Evolutionary conservation across 2,113 vertebrate species (phyloP), one percentile per base, ranked within the genome.

Genomic region (Percopsis transmontana): DNA sequence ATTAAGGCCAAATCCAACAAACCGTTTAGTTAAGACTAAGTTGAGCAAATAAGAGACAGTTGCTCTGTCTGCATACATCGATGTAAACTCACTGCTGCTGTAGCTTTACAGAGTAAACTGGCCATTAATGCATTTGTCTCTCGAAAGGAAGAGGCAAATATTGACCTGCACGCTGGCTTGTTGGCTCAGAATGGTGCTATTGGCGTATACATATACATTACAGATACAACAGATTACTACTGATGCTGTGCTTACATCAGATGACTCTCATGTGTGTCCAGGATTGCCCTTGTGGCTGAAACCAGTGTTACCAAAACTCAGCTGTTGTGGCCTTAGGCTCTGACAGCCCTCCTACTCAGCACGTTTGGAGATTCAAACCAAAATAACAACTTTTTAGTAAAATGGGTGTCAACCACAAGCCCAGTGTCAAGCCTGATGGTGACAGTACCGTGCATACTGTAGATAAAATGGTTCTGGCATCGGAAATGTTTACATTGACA

Each of bases 181-280:
- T n/a, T n/a, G 3, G 42, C 15, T 44, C 42, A 48, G 45, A 48
- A 48, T n/a, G 2, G 7, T 16, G 45, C 7, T 48, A 48, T 48
- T 18, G n/a, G 15, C 6, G 6, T 4, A 19, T n/a, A 14, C 15
- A 48, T 48, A 48, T 48, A 16, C 2, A n/a, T 48, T 48, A n/a
- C n/a, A n/a, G n/a, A n/a, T n/a, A n/a, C 6, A 48, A 10, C 9
- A 38, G 18, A 11, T 14, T 18, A 24, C n/a, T n/a, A 6, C 27
- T 33, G 33, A 40, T 19, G 12, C 20, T 51, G 42, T 38, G 45
- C 18, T 14, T 14, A 51, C 15, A 1, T 7, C 3, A 74, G 44
- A 69, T 62, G 3, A 56, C 9, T 58, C 60, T 0, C 58, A 1
- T 63, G 27, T 68, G 66, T 42, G 47, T 39, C 21, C 27, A 6